These are phyloP conservation scores for Rhamnusium bicolor DNA, from an alignment of 2,888 invertebrate species.

Conservation along the genomic window DNA sequence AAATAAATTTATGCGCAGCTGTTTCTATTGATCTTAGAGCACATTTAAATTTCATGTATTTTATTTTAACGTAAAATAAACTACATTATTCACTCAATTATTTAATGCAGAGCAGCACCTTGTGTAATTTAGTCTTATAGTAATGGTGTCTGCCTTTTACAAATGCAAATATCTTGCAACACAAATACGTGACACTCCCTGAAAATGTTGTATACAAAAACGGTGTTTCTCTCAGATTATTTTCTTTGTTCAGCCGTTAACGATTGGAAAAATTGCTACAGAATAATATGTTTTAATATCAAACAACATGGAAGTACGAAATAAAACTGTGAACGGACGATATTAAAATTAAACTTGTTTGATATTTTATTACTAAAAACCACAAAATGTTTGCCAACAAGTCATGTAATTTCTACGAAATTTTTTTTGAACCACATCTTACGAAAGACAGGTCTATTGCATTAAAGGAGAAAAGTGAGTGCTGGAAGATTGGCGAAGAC, in stretches of 20 bases:
- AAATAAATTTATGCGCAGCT: conserved; percentile 24
- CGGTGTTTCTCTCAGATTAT: background rate
- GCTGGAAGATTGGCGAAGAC: too few species aligned
- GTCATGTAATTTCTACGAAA: too few species aligned
- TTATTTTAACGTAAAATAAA: conserved; percentile 15
- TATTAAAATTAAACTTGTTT: background rate
- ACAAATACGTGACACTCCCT: conserved; percentile 30
- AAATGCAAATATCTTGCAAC: conserved; percentile 25
- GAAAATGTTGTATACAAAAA: conserved; percentile 18
- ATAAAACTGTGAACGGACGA: too few species aligned
- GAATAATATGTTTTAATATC: background rate
- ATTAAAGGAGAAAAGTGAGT: too few species aligned
- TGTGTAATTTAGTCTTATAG: conserved; percentile 32
- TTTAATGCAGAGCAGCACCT: conserved; percentile 35
- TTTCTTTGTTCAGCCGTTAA: conserved; percentile 4
- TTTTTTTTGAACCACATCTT: too few species aligned
- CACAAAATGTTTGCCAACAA: too few species aligned
- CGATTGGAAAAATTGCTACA: background rate
- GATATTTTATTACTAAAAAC: too few species aligned
- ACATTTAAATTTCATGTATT: conserved; percentile 27
- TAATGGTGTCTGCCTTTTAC: conserved; percentile 26
- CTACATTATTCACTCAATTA: conserved; percentile 25
- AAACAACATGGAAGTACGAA: background rate
- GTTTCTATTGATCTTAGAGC: conserved; percentile 22
- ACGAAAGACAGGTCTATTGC: too few species aligned